Conservation (phyloP, 2,113 vertebrate genomes). For the Bubo blakistoni region DNA sequence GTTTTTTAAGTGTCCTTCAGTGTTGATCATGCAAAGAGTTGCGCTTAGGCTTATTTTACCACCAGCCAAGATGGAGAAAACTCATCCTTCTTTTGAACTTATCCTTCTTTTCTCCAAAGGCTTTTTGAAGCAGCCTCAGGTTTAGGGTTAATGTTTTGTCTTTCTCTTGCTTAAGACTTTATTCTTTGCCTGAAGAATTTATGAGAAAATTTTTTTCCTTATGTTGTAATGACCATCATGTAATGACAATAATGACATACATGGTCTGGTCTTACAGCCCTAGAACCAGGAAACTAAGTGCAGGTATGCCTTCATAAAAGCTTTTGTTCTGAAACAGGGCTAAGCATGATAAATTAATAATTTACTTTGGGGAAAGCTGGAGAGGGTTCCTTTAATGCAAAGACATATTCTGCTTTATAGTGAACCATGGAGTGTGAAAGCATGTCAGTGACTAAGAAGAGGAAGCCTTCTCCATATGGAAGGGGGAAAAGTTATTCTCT, state of each 20-base stretch:
- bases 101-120: slow-evolving; percentile 49
- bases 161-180: slow-evolving; percentile 19
- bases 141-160: slow-evolving; percentile 52
- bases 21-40: slow-evolving; percentile 59
- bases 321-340: slow-evolving; percentile 2
- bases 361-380: neutral
- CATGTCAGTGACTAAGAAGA: neutral
- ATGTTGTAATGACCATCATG: neutral
- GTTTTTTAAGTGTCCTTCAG: slow-evolving; percentile 43
- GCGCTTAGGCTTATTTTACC: slow-evolving; percentile 36
- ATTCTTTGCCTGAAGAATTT: slow-evolving; percentile 26
- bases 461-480: neutral
- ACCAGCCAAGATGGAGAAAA: slow-evolving; percentile 50
- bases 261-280: neutral
- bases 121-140: slow-evolving; percentile 26
- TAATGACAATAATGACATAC: neutral
- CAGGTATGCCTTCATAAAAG: neutral
- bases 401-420: neutral
- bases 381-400: neutral
- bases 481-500: neutral
- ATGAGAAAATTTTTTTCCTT: neutral
- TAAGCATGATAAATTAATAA: neutral
- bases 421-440: neutral
- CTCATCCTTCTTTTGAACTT: slow-evolving; percentile 43
- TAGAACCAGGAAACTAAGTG: neutral